Base-by-base conservation (phyloP, 2,888 invertebrate genomes). In the Tetramorium bicarinatum region DNA sequence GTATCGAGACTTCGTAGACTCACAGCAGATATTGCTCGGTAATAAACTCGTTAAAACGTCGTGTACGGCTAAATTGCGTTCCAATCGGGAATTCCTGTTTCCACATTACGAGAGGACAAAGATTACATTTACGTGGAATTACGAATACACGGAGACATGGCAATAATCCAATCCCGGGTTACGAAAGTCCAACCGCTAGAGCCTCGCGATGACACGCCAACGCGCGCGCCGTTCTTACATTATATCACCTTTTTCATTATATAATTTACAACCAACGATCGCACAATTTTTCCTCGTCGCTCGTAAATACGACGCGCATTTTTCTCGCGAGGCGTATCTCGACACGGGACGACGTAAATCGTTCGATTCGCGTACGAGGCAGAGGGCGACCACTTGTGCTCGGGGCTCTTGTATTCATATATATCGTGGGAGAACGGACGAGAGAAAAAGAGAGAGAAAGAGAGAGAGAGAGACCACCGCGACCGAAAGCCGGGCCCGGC, bases 401-500 rank as follows among this genome's bases (percentile, higher is more conserved):
- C 3, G 34, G 38, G 29, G 38, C 54, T 54, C 41, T 54, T 15
- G 76, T 41, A 52, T 66, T 76, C 52, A 18, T 77, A 77, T 18
- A 54, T 41, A 52, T 25, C 47, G 69, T 49, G 54, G 41, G 85
- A 88, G 83, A 84, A 82, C 13, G 41, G 61, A 64, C 66, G 13
- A 75, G 66, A 38, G 44, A 59, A 38, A 9, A 34, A 25, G 34
- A 41, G 41, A 29, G 38, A n/a, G 54, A 41, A 38, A 8, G 41
- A 49, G 18, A 38, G n/a, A 44, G n/a, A 13, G 34, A 47, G 64
- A 44, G 29, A 69, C 18, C 71, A 47, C 34, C 56, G 21, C 34
- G 21, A 44, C 47, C 29, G 82, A 82, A 80, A 76, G 86, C 82
- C 71, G 61, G 47, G 81, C 71, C 71, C 66, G 54, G 61, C 79